phyloP scores from a whole-genome alignment of 2,888 invertebrate species.

The Stegophylla sp. region DNA sequence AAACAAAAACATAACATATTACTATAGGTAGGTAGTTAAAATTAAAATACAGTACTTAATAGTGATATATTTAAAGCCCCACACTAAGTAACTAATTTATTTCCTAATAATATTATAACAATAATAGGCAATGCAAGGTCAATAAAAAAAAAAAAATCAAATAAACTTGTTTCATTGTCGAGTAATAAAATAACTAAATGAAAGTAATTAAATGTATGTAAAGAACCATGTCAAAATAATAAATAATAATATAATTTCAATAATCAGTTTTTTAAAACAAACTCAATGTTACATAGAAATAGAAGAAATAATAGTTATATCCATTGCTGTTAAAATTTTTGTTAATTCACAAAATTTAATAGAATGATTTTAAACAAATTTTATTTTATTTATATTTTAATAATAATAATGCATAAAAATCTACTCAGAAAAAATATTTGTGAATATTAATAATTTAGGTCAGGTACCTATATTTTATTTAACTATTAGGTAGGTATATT shows the following conservation, averaged over 20 bases:
- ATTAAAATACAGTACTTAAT: background rate
- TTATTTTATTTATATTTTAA: background rate
- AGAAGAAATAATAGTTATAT: too few species aligned
- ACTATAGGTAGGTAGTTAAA: background rate
- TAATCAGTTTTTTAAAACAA: too few species aligned
- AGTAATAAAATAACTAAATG: too few species aligned
- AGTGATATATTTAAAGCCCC: background rate
- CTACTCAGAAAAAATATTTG: background rate
- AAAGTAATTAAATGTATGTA: background rate
- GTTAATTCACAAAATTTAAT: background rate
- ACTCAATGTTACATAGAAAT: too few species aligned
- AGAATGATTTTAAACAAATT: background rate
- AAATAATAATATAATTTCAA: too few species aligned
- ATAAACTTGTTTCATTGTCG: background rate
- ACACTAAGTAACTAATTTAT: background rate
- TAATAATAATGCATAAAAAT: background rate
- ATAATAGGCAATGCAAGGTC: background rate
- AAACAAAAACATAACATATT: conserved; percentile 1
- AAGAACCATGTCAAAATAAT: too few species aligned
- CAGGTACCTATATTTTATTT: background rate
- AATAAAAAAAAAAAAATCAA: background rate
- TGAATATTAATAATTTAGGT: background rate
- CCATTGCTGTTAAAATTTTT: background rate
- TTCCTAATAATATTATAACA: background rate
- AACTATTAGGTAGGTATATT: background rate